Percentiles rank a stretch among this genome's conserved stretches.
These are phyloP conservation scores for Oncorhynchus gorbuscha DNA, from an alignment of 2,113 vertebrate genomes.

Conservation along the genomic window DNA sequence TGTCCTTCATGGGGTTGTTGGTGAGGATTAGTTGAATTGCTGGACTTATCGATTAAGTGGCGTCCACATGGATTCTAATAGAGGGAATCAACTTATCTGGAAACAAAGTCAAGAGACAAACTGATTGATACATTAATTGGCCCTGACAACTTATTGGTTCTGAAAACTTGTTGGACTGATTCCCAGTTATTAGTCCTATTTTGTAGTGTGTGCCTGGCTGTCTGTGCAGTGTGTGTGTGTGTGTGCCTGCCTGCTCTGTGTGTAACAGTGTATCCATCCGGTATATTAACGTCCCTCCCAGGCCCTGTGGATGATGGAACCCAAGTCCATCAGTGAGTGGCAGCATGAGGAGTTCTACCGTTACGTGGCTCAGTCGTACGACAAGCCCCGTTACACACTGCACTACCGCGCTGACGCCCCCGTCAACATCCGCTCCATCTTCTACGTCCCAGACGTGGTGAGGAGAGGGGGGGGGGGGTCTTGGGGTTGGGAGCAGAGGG, in stretches of 20 bases:
- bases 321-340: slow-evolving; percentile 86
- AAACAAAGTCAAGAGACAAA: too few species aligned
- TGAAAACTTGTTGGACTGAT: too few species aligned
- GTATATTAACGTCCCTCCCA: slow-evolving; percentile 43
- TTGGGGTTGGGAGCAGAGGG: not conserved
- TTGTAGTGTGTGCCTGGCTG: too few species aligned
- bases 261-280: not conserved
- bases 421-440: slow-evolving; percentile 94
- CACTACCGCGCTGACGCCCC: slow-evolving; percentile 92
- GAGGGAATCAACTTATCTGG: too few species aligned
- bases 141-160: too few species aligned
- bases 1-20: too few species aligned
- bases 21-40: too few species aligned
- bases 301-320: slow-evolving; percentile 96
- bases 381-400: slow-evolving; percentile 89
- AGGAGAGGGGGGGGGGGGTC: slow-evolving; percentile 1
- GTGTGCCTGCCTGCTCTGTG: not conserved
- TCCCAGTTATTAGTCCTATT: too few species aligned
- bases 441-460: slow-evolving; percentile 90
- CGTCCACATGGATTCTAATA: too few species aligned
- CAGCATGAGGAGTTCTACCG: slow-evolving; percentile 97
- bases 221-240: too few species aligned
- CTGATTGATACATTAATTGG: too few species aligned
- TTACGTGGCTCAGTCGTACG: slow-evolving; percentile 83
- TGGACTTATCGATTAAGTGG: too few species aligned